Conservation (phyloP, 2,888 invertebrate genomes). For the Petrophora chlorosata region DNA sequence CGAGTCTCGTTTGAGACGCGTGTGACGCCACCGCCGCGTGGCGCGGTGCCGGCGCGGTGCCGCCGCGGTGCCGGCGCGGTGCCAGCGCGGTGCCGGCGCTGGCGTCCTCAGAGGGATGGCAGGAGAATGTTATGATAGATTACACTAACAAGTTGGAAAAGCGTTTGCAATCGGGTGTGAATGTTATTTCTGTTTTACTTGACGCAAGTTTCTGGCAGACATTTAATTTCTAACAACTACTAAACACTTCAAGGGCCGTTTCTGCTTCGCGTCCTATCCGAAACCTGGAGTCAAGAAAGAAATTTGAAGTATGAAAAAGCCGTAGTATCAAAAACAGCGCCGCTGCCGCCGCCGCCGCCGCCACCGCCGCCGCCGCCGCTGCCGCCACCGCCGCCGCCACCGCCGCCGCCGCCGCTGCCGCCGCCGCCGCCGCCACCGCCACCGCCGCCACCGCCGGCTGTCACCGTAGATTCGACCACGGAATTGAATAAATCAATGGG, state of each 20-base stretch:
- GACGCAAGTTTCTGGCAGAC: background rate
- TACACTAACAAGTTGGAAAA: slow-evolving; percentile 1
- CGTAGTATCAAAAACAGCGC: too few species aligned
- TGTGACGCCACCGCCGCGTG: background rate
- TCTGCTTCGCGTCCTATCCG: too few species aligned
- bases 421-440: too few species aligned
- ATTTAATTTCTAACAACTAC: too few species aligned
- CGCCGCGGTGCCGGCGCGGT: background rate
- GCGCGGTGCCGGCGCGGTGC: background rate
- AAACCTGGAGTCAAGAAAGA: too few species aligned
- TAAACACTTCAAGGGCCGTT: too few species aligned
- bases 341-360: too few species aligned
- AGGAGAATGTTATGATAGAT: background rate
- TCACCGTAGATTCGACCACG: background rate
- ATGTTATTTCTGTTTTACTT: background rate
- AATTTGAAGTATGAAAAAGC: too few species aligned
- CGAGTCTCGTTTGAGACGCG: slow-evolving; percentile 2
- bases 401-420: too few species aligned
- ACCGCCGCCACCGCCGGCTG: slow-evolving; percentile 4
- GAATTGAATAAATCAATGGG: slow-evolving; percentile 17
- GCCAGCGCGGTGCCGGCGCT: background rate
- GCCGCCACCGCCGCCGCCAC: too few species aligned
- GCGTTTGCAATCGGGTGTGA: background rate
- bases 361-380: too few species aligned
- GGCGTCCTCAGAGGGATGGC: too few species aligned